Evolutionary conservation across 1,140 invertebrate genomes (phyloP).

Genomic region (Solenopsis fugax): DNA sequence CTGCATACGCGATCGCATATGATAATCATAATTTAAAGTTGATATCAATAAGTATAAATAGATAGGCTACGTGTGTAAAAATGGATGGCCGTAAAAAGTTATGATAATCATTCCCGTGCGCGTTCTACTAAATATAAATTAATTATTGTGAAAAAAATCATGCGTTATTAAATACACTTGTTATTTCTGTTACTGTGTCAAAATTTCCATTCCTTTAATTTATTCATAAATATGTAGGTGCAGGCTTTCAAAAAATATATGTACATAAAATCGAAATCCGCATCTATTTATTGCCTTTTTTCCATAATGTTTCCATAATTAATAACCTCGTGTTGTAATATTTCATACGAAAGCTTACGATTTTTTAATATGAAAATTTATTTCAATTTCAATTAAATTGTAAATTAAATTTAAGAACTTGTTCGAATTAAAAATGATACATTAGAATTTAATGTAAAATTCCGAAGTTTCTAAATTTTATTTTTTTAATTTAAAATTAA

Average conservation of each 20-base stretch:
- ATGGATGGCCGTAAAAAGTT: too few relatives aligned
- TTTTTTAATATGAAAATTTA: neutral
- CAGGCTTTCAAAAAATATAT: neutral
- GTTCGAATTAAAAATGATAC: neutral
- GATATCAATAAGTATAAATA: neutral
- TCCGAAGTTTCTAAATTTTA: neutral
- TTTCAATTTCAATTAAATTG: neutral
- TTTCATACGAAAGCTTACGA: too few relatives aligned
- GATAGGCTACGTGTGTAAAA: neutral
- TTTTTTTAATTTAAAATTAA: neutral
- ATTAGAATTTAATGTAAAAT: neutral
- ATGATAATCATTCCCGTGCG: neutral
- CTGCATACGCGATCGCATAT: neutral
- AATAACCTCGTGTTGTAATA: neutral
- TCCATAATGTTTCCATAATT: neutral
- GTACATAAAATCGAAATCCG: neutral
- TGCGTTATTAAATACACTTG: neutral
- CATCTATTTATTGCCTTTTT: neutral
- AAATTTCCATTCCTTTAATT: neutral
- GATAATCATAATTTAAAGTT: neutral
- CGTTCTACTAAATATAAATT: neutral
- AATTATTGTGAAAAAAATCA: neutral
- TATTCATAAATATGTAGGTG: neutral
- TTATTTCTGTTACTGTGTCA: neutral
- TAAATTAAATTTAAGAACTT: neutral